A percentile compares a stretch with the other conserved stretches of the same genome.
These are phyloP conservation scores for Conger conger DNA, from an alignment of 2,113 vertebrate genomes.

Conservation along the genomic window DNA sequence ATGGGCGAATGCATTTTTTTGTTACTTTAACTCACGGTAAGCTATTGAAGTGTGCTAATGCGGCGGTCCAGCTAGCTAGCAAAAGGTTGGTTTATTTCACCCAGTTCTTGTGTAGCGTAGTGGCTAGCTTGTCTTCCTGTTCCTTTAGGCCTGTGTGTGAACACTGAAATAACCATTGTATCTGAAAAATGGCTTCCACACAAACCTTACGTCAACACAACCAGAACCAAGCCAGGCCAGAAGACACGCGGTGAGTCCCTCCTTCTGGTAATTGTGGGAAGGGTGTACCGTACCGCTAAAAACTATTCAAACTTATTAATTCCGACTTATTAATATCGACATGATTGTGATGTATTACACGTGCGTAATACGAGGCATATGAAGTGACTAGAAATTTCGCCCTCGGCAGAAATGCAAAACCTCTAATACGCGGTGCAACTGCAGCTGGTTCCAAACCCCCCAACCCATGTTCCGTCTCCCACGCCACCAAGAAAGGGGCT, in stretches of 20 bases:
- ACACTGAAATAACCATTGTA: neutral
- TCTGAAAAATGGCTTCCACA: conserved; percentile 51
- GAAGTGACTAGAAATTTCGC: neutral
- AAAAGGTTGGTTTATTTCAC: neutral
- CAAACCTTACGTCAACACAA: conserved; percentile 56
- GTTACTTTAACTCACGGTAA: neutral
- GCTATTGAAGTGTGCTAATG: too few species aligned
- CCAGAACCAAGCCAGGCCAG: neutral
- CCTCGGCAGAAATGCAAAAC: conserved; percentile 39
- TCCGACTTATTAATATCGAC: too few species aligned
- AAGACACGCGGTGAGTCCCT: conserved; percentile 12
- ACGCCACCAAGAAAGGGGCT: conserved; percentile 30
- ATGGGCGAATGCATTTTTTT: too few species aligned
- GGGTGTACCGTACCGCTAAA: too few species aligned
- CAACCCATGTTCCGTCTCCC: conserved; percentile 32
- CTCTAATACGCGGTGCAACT: conserved; percentile 55
- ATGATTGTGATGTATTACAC: too few species aligned
- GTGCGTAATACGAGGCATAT: too few species aligned
- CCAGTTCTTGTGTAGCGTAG: neutral
- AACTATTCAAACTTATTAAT: too few species aligned
- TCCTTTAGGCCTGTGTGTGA: conserved; percentile 8
- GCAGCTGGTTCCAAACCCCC: conserved; percentile 27
- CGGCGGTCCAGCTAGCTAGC: too few species aligned
- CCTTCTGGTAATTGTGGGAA: too few species aligned
- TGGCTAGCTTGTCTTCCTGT: neutral